Evolutionary conservation across 1,140 invertebrate genomes (phyloP).

Genomic region (Ceratosolen solmsi): DNA sequence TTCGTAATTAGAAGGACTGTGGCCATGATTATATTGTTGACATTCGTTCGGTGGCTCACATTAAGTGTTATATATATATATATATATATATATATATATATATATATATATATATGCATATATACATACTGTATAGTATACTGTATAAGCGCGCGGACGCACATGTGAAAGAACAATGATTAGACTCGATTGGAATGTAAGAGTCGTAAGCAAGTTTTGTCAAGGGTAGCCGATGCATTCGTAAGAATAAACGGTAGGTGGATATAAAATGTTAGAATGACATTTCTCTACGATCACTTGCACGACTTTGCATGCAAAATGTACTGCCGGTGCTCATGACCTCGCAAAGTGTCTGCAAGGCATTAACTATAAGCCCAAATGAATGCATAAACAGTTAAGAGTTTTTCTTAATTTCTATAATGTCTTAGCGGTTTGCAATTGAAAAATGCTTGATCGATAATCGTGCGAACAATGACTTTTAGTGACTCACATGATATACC

Average conservation of each 20-base stretch:
- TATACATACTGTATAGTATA: too few species aligned
- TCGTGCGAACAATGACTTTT: conserved; percentile 4
- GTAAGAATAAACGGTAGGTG: background rate
- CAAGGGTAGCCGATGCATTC: background rate
- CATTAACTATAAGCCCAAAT: background rate
- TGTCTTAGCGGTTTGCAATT: background rate
- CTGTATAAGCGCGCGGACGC: too few species aligned
- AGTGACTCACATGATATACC: background rate
- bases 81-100: too few species aligned
- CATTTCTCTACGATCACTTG: background rate
- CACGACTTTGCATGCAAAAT: background rate
- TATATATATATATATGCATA: too few species aligned
- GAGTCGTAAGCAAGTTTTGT: background rate
- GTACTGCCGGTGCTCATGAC: too few species aligned
- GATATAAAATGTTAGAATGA: background rate
- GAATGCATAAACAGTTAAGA: background rate
- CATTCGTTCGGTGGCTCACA: background rate
- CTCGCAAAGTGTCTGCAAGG: background rate
- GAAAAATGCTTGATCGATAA: background rate
- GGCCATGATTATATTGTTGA: background rate
- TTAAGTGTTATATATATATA: background rate
- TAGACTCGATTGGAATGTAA: background rate
- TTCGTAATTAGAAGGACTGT: background rate
- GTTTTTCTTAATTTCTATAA: background rate
- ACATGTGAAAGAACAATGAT: background rate